Conservation (phyloP, 2,113 vertebrate species). For the Equus przewalskii region DNA sequence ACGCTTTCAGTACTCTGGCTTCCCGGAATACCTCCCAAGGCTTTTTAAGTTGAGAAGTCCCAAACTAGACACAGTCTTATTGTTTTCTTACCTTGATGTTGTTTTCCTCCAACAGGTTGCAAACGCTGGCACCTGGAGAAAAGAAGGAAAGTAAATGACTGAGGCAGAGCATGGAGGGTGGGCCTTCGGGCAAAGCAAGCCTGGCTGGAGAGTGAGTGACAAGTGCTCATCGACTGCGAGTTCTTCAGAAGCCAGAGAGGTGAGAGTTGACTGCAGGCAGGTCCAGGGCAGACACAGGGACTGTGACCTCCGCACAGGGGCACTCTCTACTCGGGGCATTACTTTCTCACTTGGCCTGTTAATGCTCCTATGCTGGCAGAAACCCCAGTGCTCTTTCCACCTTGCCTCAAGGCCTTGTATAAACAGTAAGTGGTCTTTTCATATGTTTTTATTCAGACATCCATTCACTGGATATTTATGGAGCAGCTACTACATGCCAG, state of each 20-base stretch:
- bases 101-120: not conserved
- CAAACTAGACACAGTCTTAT: not conserved
- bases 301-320: not conserved
- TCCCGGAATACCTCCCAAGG: not conserved
- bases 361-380: not conserved
- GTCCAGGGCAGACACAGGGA: not conserved
- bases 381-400: not conserved
- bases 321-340: not conserved
- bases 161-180: not conserved
- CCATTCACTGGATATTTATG: not conserved
- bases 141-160: not conserved
- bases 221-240: too few species aligned
- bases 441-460: not conserved
- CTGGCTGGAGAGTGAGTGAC: not conserved
- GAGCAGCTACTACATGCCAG: not conserved
- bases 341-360: not conserved
- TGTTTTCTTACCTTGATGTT: conserved; percentile 57
- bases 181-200: not conserved
- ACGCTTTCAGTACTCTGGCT: not conserved
- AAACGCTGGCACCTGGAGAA: not conserved
- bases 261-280: not conserved
- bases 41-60: conserved; percentile 1
- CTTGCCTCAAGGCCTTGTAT: not conserved
- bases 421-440: not conserved
- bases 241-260: not conserved